phyloP scores from a whole-genome alignment of 2,113 vertebrate species.

The Rhegmatorhina hoffmannsi region DNA sequence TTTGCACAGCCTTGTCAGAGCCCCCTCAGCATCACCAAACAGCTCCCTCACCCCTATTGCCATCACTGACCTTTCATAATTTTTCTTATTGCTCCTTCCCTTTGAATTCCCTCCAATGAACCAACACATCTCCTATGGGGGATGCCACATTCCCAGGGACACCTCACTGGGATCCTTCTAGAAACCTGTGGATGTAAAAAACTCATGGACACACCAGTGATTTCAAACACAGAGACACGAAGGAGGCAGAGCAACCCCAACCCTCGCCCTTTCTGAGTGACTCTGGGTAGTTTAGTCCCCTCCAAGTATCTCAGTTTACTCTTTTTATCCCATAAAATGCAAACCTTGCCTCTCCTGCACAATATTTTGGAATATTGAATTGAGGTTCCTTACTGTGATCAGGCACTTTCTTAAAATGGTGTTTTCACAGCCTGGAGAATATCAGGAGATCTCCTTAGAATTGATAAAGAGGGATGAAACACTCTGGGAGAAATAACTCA shows the following conservation, averaged over 20 bases:
- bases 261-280: background rate
- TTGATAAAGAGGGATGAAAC: background rate
- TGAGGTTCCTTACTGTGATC: background rate
- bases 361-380: background rate
- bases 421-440: background rate
- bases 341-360: background rate
- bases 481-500: background rate
- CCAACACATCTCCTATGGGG: fast-evolving
- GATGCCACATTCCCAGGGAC: background rate
- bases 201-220: fast-evolving
- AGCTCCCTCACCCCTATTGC: background rate
- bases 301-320: background rate
- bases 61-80: background rate
- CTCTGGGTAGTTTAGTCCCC: background rate
- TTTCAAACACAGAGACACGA: fast-evolving
- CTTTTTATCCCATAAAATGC: background rate
- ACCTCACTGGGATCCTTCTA: background rate
- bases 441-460: background rate
- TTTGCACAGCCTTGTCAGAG: background rate
- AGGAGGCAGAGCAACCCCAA: background rate
- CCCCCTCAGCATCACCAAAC: fast-evolving
- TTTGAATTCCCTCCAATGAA: background rate
- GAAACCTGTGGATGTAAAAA: background rate
- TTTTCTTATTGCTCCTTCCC: background rate
- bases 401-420: background rate